Percentiles rank a stretch among this genome's conserved stretches.
phyloP scores from a whole-genome alignment of 2,888 invertebrate species.

The Nebria brevicollis region DNA sequence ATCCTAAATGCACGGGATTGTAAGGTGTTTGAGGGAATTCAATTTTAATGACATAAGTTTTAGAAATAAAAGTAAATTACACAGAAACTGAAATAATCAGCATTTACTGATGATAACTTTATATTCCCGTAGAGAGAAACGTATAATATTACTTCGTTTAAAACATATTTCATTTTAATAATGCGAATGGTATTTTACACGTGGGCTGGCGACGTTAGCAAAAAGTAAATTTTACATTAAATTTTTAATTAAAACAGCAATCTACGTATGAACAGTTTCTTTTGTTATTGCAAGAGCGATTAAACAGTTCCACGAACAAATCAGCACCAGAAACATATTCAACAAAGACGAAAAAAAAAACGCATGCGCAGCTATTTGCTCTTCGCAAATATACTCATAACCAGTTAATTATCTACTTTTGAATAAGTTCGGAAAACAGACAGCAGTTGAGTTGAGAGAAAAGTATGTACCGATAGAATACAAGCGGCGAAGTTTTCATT shows the following conservation, averaged over 20 bases:
- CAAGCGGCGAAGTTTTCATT: conserved; percentile 21
- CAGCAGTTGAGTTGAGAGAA: conserved; percentile 15
- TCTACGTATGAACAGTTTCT: conserved; percentile 31
- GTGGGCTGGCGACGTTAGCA: not conserved
- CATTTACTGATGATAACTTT: too few relatives aligned
- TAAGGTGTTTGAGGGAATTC: too few relatives aligned
- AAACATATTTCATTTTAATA: not conserved
- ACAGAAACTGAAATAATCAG: too few relatives aligned
- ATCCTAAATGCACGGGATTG: too few relatives aligned
- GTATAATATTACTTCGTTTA: not conserved
- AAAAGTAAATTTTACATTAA: conserved; percentile 29
- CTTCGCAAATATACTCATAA: conserved; percentile 3
- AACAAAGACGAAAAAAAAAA: not conserved
- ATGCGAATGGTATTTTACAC: not conserved
- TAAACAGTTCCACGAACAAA: conserved; percentile 21
- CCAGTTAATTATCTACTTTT: conserved; percentile 35
- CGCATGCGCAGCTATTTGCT: not conserved
- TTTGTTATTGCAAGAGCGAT: conserved; percentile 25
- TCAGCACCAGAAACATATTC: not conserved
- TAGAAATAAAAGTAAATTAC: too few relatives aligned
- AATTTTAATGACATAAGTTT: too few relatives aligned
- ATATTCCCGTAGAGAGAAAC: too few relatives aligned
- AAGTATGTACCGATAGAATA: not conserved
- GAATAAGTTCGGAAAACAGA: conserved; percentile 17
- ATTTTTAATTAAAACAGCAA: conserved; percentile 43